A percentile compares a stretch with the other conserved stretches of the same genome.
phyloP scores from a whole-genome alignment of 2,797 vertebrate genomes.

The Sebastes steindachneri region DNA sequence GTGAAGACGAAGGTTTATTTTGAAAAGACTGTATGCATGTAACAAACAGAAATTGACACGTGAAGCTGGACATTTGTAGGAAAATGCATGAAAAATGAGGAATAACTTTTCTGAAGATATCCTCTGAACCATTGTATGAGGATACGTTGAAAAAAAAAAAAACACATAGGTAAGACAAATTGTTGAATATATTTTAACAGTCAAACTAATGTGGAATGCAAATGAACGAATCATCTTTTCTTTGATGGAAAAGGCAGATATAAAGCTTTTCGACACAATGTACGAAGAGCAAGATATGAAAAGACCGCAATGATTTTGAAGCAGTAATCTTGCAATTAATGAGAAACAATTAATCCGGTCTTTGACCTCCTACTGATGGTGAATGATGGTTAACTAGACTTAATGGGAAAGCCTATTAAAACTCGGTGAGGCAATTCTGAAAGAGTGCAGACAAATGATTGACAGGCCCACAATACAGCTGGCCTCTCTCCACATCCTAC shows the following conservation, averaged over 20 bases:
- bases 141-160: neutral
- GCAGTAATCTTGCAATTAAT: conserved; percentile 41
- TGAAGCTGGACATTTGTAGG: too few species aligned
- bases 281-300: neutral
- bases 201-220: neutral
- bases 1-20: too few species aligned
- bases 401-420: conserved; percentile 68
- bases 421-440: conserved; percentile 46
- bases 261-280: neutral
- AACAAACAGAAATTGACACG: too few species aligned
- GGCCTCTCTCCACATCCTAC: conserved; percentile 30
- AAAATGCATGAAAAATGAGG: too few species aligned
- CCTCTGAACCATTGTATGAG: too few species aligned
- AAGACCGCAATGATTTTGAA: conserved; percentile 22
- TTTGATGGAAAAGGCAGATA: neutral
- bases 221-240: neutral
- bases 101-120: too few species aligned
- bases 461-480: conserved; percentile 74
- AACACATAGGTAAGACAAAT: neutral
- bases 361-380: conserved; percentile 60
- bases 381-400: conserved; percentile 65
- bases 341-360: conserved; percentile 49
- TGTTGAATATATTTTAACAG: neutral
- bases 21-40: too few species aligned
- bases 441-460: conserved; percentile 66